phyloP scores from a whole-genome alignment of 2,888 invertebrate species.

The Lochmaea crataegi region DNA sequence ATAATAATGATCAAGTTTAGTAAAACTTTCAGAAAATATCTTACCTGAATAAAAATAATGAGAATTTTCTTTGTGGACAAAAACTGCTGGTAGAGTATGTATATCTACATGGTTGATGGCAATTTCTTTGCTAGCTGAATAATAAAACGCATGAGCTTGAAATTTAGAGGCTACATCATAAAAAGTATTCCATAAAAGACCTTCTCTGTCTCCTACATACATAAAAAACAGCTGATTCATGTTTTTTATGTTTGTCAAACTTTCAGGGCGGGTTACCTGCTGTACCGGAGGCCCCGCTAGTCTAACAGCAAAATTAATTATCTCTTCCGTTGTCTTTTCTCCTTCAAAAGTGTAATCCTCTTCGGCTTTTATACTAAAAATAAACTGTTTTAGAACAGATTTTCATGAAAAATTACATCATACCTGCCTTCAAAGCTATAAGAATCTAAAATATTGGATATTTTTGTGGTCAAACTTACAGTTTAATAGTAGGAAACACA shows the following conservation, averaged over 20 bases:
- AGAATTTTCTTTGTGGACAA: slow-evolving; percentile 88
- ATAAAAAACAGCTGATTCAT: slow-evolving; percentile 88
- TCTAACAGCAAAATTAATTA: slow-evolving; percentile 89
- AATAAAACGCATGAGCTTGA: slow-evolving; percentile 91
- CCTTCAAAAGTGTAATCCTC: slow-evolving; percentile 83
- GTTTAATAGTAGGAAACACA: slow-evolving; percentile 96
- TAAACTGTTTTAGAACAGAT: neutral
- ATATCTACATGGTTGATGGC: slow-evolving; percentile 77
- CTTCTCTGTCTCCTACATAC: slow-evolving; percentile 83
- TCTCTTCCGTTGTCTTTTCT: slow-evolving; percentile 88
- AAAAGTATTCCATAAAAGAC: slow-evolving; percentile 79
- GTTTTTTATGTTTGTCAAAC: slow-evolving; percentile 80
- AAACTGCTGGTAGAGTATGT: slow-evolving; percentile 77
- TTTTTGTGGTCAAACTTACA: slow-evolving; percentile 71
- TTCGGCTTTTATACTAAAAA: slow-evolving; percentile 82
- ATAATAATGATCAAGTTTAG: neutral
- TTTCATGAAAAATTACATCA: neutral
- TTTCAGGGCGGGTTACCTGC: slow-evolving; percentile 81
- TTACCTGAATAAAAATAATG: slow-evolving; percentile 79
- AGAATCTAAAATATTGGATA: neutral
- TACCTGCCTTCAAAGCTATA: no score
- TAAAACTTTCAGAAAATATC: neutral
- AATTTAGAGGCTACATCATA: slow-evolving; percentile 77
- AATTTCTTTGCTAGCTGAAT: slow-evolving; percentile 77
- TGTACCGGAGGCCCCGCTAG: slow-evolving; percentile 92